phyloP scores from a whole-genome alignment of 2,113 vertebrate species.

The Sarotherodon lohbergeri region DNA sequence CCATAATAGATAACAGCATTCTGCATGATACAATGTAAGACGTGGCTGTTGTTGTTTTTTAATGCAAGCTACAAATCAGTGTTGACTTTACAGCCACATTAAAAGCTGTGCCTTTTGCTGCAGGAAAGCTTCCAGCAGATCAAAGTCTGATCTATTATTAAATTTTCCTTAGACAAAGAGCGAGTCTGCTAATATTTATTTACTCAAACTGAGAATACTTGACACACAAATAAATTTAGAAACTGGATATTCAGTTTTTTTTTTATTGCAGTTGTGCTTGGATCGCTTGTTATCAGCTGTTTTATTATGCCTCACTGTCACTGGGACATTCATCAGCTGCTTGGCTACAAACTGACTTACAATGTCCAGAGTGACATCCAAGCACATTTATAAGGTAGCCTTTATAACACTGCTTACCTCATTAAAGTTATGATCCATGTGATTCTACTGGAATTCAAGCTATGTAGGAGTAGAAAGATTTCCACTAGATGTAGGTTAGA shows the following conservation, averaged over 20 bases:
- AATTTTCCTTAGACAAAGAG: not conserved
- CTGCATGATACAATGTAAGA: not conserved
- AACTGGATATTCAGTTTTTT: not conserved
- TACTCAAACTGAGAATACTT: not conserved
- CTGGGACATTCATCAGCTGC: not conserved
- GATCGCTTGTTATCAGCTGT: not conserved
- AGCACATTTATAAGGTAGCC: not conserved
- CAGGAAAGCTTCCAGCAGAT: not conserved
- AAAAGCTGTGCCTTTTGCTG: not conserved
- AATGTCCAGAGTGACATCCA: not conserved
- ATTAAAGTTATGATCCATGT: not conserved
- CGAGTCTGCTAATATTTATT: not conserved
- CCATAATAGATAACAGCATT: not conserved
- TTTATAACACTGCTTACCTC: not conserved
- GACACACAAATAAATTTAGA: not conserved
- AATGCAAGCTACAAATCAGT: not conserved
- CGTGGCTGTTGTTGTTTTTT: not conserved
- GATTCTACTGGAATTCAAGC: not conserved
- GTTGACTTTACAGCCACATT: not conserved
- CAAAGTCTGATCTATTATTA: constrained; percentile 17
- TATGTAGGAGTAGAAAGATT: not conserved
- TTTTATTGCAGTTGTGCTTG: not conserved
- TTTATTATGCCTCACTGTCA: not conserved
- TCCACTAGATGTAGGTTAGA: not conserved
- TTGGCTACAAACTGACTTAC: not conserved